phyloP scores from a whole-genome alignment of 2,797 vertebrate genomes.

The Anolis apletophallus region DNA sequence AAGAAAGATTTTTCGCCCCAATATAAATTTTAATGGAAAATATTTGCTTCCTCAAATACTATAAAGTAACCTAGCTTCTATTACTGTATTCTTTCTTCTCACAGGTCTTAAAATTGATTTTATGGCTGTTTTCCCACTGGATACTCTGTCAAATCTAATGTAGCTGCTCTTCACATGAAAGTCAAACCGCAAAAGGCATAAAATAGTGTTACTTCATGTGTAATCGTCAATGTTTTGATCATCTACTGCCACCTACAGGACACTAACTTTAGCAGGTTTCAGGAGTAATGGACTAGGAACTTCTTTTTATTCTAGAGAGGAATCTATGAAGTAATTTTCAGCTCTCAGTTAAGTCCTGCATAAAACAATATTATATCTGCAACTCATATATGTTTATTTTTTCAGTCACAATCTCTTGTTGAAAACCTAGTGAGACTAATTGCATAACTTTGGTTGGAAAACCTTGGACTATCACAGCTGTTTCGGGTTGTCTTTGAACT shows the following conservation, averaged over 20 bases:
- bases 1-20: not conserved
- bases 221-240: not conserved
- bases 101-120: not conserved
- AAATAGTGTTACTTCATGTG: not conserved
- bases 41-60: not conserved
- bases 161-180: not conserved
- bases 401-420: too few species aligned
- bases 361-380: too few species aligned
- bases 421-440: too few species aligned
- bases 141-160: not conserved
- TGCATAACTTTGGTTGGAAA: too few species aligned
- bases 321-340: too few species aligned
- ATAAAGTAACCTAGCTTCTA: not conserved
- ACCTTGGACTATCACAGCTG: too few species aligned
- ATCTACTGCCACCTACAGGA: constrained; percentile 39
- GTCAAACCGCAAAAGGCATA: not conserved
- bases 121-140: not conserved
- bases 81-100: not conserved
- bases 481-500: not conserved
- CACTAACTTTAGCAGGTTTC: not conserved
- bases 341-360: too few species aligned
- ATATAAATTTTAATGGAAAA: not conserved
- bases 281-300: not conserved
- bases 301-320: too few species aligned
- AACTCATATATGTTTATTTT: too few species aligned